Conservation (phyloP, 2,113 vertebrate genomes). For the Nipponia nippon region DNA sequence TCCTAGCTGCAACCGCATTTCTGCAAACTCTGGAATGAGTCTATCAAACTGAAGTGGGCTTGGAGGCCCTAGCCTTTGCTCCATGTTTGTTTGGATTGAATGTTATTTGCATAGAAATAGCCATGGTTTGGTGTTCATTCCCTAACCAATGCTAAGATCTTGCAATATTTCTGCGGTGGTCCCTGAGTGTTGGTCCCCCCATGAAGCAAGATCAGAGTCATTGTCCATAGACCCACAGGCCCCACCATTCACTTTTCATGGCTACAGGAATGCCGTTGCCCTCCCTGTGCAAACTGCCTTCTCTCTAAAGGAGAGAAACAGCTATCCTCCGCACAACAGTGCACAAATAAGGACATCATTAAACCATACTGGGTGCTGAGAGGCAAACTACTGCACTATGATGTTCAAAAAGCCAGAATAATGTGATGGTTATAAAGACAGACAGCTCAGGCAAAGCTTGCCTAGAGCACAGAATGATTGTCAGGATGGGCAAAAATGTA, state of each 20-base stretch:
- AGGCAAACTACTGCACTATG: conserved; percentile 58
- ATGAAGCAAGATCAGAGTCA: not conserved
- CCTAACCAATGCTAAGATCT: not conserved
- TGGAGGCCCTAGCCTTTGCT: not conserved
- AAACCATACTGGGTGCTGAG: conserved; percentile 57
- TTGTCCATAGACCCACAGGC: not conserved
- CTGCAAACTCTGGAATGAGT: not conserved
- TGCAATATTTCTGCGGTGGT: not conserved
- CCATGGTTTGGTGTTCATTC: not conserved
- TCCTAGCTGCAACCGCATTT: not conserved
- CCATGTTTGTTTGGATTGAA: not conserved
- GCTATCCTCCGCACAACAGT: not conserved
- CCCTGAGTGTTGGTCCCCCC: not conserved
- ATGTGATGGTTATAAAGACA: conserved; percentile 67
- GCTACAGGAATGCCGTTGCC: fast-evolving
- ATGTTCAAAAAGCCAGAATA: conserved; percentile 68
- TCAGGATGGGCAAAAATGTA: conserved; percentile 70
- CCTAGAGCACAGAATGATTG: conserved; percentile 63
- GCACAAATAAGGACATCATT: conserved; percentile 52
- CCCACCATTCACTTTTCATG: not conserved
- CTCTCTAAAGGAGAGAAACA: not conserved
- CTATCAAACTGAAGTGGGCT: not conserved
- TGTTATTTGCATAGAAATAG: not conserved
- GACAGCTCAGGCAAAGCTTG: conserved; percentile 65
- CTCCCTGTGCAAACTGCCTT: not conserved